phyloP scores from a whole-genome alignment of 2,888 invertebrate genomes.

The Melinaea marsaeus region DNA sequence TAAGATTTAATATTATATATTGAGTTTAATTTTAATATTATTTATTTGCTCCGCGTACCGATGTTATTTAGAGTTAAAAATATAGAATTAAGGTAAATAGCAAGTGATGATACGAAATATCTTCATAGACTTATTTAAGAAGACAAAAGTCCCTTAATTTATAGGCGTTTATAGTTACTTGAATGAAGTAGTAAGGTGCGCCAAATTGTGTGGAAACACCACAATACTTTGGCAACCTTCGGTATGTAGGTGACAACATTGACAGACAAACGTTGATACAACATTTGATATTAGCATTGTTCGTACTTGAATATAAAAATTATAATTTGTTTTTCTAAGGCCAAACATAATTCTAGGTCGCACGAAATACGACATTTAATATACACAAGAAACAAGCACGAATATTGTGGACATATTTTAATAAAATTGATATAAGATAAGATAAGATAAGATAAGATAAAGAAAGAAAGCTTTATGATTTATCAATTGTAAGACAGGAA shows the following conservation, averaged over 20 bases:
- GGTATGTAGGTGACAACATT: constrained; percentile 52
- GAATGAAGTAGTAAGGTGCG: constrained; percentile 48
- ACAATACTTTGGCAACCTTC: constrained; percentile 47
- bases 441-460: no score
- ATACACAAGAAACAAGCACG: background rate
- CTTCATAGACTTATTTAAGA: background rate
- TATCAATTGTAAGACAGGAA: no score
- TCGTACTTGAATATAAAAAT: constrained; percentile 18
- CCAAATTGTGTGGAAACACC: constrained; percentile 36
- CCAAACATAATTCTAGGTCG: constrained; percentile 17
- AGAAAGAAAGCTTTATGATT: no score
- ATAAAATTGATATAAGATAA: background rate
- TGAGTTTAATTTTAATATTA: background rate
- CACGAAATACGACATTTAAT: constrained; percentile 4
- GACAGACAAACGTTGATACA: constrained; percentile 19
- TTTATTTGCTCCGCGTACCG: no score
- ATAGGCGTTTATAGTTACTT: constrained; percentile 36
- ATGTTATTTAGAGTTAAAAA: no score
- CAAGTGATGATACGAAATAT: background rate
- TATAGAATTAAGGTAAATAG: no score
- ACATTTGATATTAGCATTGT: constrained; percentile 15
- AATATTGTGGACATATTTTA: background rate
- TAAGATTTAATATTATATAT: background rate
- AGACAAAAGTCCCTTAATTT: no score
- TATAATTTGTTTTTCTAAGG: constrained; percentile 23